A percentile compares a stretch with the other conserved stretches of the same genome.
Conservation (phyloP, 2,888 invertebrate genomes). For the Ellobium chinense region DNA sequence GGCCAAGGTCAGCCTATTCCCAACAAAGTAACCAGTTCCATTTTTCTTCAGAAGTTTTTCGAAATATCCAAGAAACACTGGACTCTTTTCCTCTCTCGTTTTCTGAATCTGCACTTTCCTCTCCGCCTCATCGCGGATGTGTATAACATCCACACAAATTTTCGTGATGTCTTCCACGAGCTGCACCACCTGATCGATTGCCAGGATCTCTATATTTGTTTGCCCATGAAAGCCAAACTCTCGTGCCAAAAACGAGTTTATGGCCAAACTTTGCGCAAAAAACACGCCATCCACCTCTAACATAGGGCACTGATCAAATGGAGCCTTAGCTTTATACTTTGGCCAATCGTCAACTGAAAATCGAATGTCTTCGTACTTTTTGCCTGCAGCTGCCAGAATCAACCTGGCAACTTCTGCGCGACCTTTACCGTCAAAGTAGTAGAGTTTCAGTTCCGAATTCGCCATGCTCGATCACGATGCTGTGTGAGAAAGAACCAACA, state of each 20-base stretch:
- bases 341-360: background rate
- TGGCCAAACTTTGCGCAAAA: slow-evolving; percentile 37
- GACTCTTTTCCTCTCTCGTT: slow-evolving; percentile 6
- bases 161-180: slow-evolving; percentile 42
- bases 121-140: background rate
- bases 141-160: background rate
- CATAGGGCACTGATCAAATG: slow-evolving; percentile 34
- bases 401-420: background rate
- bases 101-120: background rate
- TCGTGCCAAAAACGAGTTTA: slow-evolving; percentile 37
- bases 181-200: slow-evolving; percentile 51
- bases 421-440: background rate
- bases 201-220: slow-evolving; percentile 43
- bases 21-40: slow-evolving; percentile 21
- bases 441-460: background rate
- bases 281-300: slow-evolving; percentile 33
- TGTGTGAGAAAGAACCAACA: background rate
- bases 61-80: slow-evolving; percentile 11
- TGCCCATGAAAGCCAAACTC: slow-evolving; percentile 49
- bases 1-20: background rate
- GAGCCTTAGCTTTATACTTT: background rate
- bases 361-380: background rate
- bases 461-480: background rate
- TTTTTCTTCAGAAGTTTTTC: slow-evolving; percentile 7
- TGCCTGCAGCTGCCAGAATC: background rate